These are phyloP conservation scores for Apostichopus japonicus DNA, from an alignment of 35 echinoderm and acorn worm species.

Conservation along the genomic window DNA sequence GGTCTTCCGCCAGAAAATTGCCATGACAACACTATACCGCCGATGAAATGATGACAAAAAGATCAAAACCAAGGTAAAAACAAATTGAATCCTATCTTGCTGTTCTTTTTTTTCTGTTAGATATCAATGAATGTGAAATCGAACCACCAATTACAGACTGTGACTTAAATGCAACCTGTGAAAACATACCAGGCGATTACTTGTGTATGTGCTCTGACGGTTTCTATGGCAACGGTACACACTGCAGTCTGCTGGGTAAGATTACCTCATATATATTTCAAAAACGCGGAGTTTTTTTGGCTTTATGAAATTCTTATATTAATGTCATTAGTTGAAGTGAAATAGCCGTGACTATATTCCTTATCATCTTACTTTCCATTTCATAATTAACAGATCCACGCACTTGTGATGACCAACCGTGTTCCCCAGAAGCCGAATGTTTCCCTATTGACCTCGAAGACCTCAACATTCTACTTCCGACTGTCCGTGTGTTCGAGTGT, in stretches of 20 bases:
- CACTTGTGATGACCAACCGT: slow-evolving; percentile 55
- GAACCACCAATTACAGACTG: slow-evolving; percentile 48
- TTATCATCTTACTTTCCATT: not conserved
- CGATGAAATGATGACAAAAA: too few relatives aligned
- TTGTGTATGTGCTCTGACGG: slow-evolving; percentile 62
- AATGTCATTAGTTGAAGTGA: too few relatives aligned
- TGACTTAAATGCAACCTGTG: slow-evolving; percentile 53
- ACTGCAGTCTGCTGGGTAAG: slow-evolving; percentile 62
- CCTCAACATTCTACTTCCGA: slow-evolving; percentile 52
- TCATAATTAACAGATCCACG: slow-evolving; percentile 15
- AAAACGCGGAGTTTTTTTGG: too few relatives aligned
- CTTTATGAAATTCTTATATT: too few relatives aligned
- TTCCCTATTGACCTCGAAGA: slow-evolving; percentile 45
- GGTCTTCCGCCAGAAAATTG: too few relatives aligned
- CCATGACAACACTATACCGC: too few relatives aligned
- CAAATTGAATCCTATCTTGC: not conserved
- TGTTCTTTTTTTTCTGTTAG: not conserved
- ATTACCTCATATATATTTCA: too few relatives aligned
- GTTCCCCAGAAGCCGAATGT: slow-evolving; percentile 58
- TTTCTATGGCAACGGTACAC: slow-evolving; percentile 69
- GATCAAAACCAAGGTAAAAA: not conserved
- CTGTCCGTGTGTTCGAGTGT: slow-evolving; percentile 59
- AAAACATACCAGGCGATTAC: slow-evolving; percentile 62
- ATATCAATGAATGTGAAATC: slow-evolving; percentile 68
- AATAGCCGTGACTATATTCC: too few relatives aligned